Conservation (phyloP, 2,113 vertebrate genomes). For the Rhinichthys klamathensis region DNA sequence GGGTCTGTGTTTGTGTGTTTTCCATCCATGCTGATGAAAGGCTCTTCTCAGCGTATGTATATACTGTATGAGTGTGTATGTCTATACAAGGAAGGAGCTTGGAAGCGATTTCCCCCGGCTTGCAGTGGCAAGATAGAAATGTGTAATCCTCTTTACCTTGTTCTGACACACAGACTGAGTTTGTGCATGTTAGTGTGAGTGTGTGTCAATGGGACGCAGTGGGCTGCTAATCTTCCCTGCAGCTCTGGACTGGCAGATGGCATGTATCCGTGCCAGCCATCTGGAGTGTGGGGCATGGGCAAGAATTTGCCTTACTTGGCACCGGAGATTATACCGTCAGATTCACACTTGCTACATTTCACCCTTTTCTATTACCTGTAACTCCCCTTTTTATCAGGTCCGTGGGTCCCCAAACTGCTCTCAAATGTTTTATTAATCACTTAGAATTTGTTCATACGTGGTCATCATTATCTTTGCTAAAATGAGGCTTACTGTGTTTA, state of each 20-base stretch:
- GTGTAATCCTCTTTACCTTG: slow-evolving; percentile 62
- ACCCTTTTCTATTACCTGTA: slow-evolving; percentile 1
- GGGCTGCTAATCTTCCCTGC: slow-evolving; percentile 37
- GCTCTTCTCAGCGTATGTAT: slow-evolving; percentile 1
- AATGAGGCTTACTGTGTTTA: background rate
- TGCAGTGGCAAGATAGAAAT: slow-evolving; percentile 22
- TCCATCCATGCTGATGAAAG: background rate
- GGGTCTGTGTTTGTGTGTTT: slow-evolving; percentile 41
- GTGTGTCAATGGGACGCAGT: slow-evolving; percentile 45
- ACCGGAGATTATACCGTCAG: slow-evolving; percentile 28
- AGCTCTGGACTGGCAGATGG: slow-evolving; percentile 60
- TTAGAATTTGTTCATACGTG: background rate
- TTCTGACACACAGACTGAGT: slow-evolving; percentile 45
- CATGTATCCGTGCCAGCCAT: slow-evolving; percentile 50
- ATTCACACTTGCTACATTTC: slow-evolving; percentile 40
- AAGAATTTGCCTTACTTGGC: slow-evolving; percentile 36
- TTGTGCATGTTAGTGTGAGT: slow-evolving; percentile 31
- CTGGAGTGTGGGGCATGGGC: slow-evolving; percentile 55
- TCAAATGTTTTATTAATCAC: background rate
- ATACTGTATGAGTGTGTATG: slow-evolving; percentile 24
- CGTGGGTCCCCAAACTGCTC: background rate
- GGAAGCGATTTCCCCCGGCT: slow-evolving; percentile 53
- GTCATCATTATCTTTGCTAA: background rate
- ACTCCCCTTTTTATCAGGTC: slow-evolving; percentile 9
- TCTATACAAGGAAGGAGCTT: background rate